These are phyloP conservation scores for Heteromurus nitidus DNA, from an alignment of 2,888 invertebrate genomes.

Conservation along the genomic window DNA sequence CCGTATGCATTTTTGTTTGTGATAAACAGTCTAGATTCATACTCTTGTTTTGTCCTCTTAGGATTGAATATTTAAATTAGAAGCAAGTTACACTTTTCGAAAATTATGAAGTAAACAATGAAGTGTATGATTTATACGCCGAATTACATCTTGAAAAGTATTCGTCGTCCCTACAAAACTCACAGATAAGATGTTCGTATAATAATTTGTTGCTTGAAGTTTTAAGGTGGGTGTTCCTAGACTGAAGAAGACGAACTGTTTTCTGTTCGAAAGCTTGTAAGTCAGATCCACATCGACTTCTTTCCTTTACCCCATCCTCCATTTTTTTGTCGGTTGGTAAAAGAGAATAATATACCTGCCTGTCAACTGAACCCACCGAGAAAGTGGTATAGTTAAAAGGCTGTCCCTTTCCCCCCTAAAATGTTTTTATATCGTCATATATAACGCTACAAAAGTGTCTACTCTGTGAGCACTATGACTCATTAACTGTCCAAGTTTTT, in stretches of 20 bases:
- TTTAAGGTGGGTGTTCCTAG: too few relatives aligned
- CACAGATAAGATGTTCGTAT: too few relatives aligned
- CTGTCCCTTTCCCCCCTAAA: background rate
- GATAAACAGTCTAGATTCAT: conserved; percentile 15
- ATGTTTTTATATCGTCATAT: background rate
- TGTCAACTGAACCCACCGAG: background rate
- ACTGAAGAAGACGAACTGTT: too few relatives aligned
- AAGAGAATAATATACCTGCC: background rate
- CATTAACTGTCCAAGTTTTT: conserved; percentile 60
- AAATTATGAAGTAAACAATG: too few relatives aligned
- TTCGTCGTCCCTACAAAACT: too few relatives aligned
- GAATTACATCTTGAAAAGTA: too few relatives aligned
- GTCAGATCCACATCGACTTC: too few relatives aligned
- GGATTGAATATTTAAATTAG: background rate
- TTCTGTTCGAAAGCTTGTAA: too few relatives aligned
- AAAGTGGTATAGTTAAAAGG: background rate
- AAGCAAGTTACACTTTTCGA: too few relatives aligned
- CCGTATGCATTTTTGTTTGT: background rate
- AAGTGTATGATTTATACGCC: too few relatives aligned
- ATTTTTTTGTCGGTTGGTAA: background rate
- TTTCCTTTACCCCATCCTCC: background rate
- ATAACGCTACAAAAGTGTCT: conserved; percentile 37
- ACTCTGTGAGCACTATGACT: too few relatives aligned
- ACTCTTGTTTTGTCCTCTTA: background rate
- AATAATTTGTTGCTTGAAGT: too few relatives aligned